Conservation (phyloP, 1,140 invertebrate species). For the Araneus ventricosus region DNA sequence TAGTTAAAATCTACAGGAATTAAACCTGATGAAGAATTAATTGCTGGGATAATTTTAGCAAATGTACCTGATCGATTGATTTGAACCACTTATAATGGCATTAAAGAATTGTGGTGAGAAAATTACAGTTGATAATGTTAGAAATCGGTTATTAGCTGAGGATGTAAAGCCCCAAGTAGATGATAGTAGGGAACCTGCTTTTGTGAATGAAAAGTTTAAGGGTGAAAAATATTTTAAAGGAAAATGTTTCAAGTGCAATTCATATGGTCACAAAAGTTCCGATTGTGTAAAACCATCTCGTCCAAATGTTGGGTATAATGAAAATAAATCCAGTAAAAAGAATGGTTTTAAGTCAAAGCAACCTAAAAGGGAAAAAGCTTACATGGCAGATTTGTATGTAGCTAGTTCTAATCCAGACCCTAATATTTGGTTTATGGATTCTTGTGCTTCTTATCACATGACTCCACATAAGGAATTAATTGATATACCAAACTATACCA, state of each 20-base stretch:
- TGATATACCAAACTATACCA: slow-evolving; percentile 3
- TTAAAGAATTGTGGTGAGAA: slow-evolving; percentile 47
- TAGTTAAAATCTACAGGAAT: slow-evolving; percentile 25
- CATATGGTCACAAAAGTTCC: slow-evolving; percentile 18
- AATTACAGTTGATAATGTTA: slow-evolving; percentile 15
- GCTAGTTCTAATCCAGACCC: too few relatives aligned
- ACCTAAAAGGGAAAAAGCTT: too few relatives aligned
- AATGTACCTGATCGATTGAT: slow-evolving; percentile 42
- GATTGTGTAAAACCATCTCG: too few relatives aligned
- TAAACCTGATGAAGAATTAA: slow-evolving; percentile 7
- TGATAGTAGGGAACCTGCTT: neutral
- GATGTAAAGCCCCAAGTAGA: neutral
- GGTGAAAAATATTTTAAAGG: neutral
- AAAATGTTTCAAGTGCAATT: slow-evolving; percentile 43
- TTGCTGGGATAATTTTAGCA: slow-evolving; percentile 43
- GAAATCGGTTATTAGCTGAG: slow-evolving; percentile 37
- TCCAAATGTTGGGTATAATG: too few relatives aligned
- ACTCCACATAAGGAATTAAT: neutral
- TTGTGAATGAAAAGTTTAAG: neutral
- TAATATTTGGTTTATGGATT: too few relatives aligned
- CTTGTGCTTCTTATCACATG: too few relatives aligned
- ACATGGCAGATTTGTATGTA: too few relatives aligned
- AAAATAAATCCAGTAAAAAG: too few relatives aligned
- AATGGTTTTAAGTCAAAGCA: too few relatives aligned
- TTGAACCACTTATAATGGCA: slow-evolving; percentile 41